A percentile compares a stretch with the other conserved stretches of the same genome.
Conservation (phyloP, 2,113 vertebrate species). For the Dicaeum eximium region DNA sequence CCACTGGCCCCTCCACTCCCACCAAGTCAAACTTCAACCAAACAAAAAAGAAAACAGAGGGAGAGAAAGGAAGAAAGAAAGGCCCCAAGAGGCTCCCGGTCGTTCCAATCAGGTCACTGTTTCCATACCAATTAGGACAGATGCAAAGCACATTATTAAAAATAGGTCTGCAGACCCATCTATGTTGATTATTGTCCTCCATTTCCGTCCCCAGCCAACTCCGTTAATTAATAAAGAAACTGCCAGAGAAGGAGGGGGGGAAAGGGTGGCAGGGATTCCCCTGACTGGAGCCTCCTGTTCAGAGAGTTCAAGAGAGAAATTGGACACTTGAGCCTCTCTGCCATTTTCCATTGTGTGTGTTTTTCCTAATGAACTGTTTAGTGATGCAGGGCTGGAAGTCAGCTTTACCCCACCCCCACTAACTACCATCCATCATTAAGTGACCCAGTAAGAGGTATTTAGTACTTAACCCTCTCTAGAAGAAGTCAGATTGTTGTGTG, state of each 20-base stretch:
- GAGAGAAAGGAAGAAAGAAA: conserved; percentile 65
- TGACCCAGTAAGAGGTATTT: conserved; percentile 65
- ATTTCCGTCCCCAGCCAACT: conserved; percentile 72
- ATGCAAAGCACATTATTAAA: conserved; percentile 75
- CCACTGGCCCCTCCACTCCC: conserved; percentile 58
- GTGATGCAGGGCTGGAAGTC: conserved; percentile 71
- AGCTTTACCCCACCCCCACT: conserved; percentile 65
- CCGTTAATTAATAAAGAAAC: conserved; percentile 74
- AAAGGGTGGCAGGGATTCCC: conserved; percentile 67
- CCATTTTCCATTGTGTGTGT: conserved; percentile 67
- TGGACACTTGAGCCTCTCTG: conserved; percentile 71
- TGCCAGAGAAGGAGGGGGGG: conserved; percentile 59
- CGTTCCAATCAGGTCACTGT: conserved; percentile 75
- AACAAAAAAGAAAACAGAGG: conserved; percentile 65
- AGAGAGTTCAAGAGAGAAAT: conserved; percentile 72
- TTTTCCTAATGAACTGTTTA: conserved; percentile 70
- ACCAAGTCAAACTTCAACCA: conserved; percentile 66
- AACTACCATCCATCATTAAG: conserved; percentile 63
- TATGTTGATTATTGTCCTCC: conserved; percentile 73
- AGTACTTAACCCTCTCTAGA: conserved; percentile 61
- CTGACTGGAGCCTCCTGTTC: conserved; percentile 72
- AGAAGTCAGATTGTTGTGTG: conserved; percentile 39
- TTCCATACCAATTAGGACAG: conserved; percentile 75
- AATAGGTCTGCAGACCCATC: conserved; percentile 73
- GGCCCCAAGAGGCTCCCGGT: conserved; percentile 64